These are phyloP conservation scores for Crenuchus spilurus DNA, from an alignment of 2,797 vertebrate genomes.

Conservation along the genomic window DNA sequence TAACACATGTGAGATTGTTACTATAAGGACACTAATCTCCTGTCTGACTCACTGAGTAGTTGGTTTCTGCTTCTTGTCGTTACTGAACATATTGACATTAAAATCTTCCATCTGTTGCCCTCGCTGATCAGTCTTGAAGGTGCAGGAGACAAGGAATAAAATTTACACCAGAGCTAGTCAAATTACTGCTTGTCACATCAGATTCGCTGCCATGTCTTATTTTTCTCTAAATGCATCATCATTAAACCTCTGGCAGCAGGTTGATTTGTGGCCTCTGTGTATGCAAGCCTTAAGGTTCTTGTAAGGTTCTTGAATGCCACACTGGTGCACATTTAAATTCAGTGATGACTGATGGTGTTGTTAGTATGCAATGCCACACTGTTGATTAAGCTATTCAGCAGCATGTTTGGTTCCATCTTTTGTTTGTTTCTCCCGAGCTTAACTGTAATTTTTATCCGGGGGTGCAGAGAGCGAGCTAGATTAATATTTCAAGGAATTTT, in stretches of 20 bases:
- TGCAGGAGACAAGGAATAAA: background rate
- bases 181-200: background rate
- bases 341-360: conserved; percentile 1
- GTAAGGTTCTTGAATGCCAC: background rate
- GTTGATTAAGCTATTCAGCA: conserved; percentile 7
- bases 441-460: conserved; percentile 16
- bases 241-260: background rate
- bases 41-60: background rate
- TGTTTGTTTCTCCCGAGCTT: conserved; percentile 31
- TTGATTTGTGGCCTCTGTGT: background rate
- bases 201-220: background rate
- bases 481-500: conserved; percentile 35
- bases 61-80: background rate
- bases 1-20: background rate
- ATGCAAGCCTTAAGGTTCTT: background rate
- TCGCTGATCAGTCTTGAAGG: background rate
- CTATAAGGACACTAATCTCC: background rate
- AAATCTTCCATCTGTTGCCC: background rate
- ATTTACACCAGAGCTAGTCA: background rate
- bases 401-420: background rate
- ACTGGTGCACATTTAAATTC: background rate
- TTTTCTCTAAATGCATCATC: background rate
- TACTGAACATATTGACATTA: background rate
- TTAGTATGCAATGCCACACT: conserved; percentile 25
- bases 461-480: conserved; percentile 3